Evolutionary conservation across 2,797 vertebrate species (phyloP).

Genomic region (Epinephelus awoara): DNA sequence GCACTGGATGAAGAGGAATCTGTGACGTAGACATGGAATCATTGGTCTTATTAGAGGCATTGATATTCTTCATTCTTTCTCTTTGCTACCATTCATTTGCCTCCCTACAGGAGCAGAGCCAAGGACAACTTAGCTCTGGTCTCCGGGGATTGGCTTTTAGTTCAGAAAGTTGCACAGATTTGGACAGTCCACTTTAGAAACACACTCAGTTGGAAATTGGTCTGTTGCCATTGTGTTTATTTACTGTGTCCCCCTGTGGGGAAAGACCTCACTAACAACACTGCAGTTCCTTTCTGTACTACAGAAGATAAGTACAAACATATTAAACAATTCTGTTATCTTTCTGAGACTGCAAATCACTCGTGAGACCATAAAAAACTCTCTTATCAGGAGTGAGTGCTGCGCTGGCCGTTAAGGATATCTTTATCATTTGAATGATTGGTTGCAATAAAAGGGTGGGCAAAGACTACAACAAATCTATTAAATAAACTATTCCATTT

Average conservation of each 20-base stretch:
- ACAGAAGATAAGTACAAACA: constrained; percentile 1
- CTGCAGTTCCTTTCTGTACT: constrained; percentile 14
- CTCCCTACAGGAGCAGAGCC: constrained; percentile 61
- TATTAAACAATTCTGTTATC: constrained; percentile 16
- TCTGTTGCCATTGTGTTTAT: constrained; percentile 59
- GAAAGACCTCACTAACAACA: constrained; percentile 39
- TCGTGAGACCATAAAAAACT: neutral
- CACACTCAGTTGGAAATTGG: constrained; percentile 56
- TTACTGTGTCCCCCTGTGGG: constrained; percentile 42
- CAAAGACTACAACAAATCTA: neutral
- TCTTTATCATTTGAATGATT: neutral
- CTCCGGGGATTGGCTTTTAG: constrained; percentile 58
- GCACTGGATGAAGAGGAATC: constrained; percentile 99
- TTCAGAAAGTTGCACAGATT: constrained; percentile 62
- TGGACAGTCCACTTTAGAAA: constrained; percentile 59
- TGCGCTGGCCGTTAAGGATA: neutral
- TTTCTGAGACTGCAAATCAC: constrained; percentile 12
- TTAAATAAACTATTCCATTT: neutral
- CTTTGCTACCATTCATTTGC: constrained; percentile 65
- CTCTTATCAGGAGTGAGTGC: neutral
- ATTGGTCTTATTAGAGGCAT: constrained; percentile 68
- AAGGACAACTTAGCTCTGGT: constrained; percentile 73
- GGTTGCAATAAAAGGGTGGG: constrained; percentile 5
- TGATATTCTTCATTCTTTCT: constrained; percentile 59
- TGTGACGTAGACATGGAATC: constrained; percentile 80